Evolutionary conservation across 1,140 invertebrate species (phyloP), one percentile per base, ranked within the genome.

Genomic region (Drosophila pallidifrons): DNA sequence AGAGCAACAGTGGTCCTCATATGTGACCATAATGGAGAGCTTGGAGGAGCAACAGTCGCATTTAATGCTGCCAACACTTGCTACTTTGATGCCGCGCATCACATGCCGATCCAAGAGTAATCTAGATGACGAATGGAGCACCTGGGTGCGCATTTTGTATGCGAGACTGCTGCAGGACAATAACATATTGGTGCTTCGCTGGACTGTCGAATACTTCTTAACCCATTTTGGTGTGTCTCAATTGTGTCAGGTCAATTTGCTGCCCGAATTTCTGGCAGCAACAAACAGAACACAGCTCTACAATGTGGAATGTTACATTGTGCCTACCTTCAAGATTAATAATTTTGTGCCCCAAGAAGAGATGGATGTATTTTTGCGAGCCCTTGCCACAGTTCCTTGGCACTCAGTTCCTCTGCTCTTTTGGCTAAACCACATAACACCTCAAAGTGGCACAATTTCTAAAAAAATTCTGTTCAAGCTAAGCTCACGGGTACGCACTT

Each of bases 21-120:
- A 81, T 58, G 60, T 91, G 7, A 79, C 67, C 2, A 80, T 95
- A 15, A 73, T 95, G 32, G 94, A 95, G 82, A 93, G 92, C 20
- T 86, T 95, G 11, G 94, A 95, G 81, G 95, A 95, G 77, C 94
- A 95, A 75, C 95, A 95, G 82, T 93, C 93, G n/a, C 95, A 95
- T 83, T 86, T 95, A 8, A 88, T 95, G 13, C 82, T 93, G 38
- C 95, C 95, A 51, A 91, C 93, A n/a, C 73, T 95, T 10, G 38
- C 5, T 15, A 89, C 85, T 0, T 43, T 87, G 5, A 1, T 87
- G 47, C 73, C 85, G 0, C 70, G 81, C 69, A 11, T 91, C 94
- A 54, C 5, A 4, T 43, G n/a, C 41, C 41, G 35, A 38, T 10
- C 35, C 20, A 46, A 49, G 54, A 52, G 49, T 15, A 51, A 41